Conservation (phyloP, 2,797 vertebrate species). For the Pyrocephalus nanus region DNA sequence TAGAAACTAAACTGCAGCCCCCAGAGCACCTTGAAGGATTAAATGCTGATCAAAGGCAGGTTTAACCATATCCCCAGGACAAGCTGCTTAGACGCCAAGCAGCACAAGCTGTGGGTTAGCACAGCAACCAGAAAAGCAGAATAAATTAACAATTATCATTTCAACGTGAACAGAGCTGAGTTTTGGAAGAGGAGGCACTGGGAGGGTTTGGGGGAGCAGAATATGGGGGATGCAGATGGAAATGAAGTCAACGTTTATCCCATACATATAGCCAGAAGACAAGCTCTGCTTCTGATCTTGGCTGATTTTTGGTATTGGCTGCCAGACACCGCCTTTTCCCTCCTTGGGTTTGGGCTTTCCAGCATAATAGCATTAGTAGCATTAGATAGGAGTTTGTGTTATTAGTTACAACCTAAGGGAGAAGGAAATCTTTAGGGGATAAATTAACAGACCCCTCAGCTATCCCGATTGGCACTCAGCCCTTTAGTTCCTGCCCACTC, state of each 20-base stretch:
- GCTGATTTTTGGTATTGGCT: conserved; percentile 43
- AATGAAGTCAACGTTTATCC: conserved; percentile 39
- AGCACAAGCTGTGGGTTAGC: conserved; percentile 61
- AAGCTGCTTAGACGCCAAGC: conserved; percentile 78
- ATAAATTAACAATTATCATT: conserved; percentile 76
- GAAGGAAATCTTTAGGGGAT: conserved; percentile 31
- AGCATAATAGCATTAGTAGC: conserved; percentile 61
- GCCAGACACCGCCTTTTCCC: conserved; percentile 1
- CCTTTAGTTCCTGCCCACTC: conserved; percentile 29
- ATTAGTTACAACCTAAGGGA: conserved; percentile 53
- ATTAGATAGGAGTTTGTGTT: conserved; percentile 51
- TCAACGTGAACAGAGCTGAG: conserved; percentile 7
- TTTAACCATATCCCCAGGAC: conserved; percentile 83
- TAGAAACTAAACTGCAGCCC: conserved; percentile 69
- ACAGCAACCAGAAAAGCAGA: conserved; percentile 65
- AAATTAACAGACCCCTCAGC: conserved; percentile 38
- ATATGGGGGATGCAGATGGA: not conserved
- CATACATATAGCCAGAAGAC: not conserved
- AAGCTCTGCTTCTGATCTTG: conserved; percentile 31
- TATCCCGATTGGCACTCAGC: not conserved
- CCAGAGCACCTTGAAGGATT: conserved; percentile 76
- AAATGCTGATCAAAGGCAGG: conserved; percentile 85
- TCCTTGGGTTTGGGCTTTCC: conserved; percentile 44
- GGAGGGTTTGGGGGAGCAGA: not conserved
- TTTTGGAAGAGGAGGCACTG: conserved; percentile 21